Percentiles rank a stretch among this genome's conserved stretches.
Conservation (phyloP, 2,888 invertebrate genomes). For the Nebria salina region DNA sequence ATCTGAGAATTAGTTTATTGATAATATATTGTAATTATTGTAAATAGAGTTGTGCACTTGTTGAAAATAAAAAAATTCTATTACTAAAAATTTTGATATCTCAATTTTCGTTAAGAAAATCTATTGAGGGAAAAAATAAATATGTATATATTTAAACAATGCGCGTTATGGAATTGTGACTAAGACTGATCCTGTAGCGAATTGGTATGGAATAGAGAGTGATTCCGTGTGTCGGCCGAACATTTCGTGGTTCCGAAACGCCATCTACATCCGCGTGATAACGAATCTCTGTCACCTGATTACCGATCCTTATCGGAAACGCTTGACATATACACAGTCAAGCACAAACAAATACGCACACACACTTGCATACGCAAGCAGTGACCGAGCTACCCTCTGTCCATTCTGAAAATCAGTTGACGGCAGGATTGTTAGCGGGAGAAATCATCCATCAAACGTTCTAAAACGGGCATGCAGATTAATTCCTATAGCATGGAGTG, state of each 20-base stretch:
- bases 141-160: too few species aligned
- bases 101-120: too few species aligned
- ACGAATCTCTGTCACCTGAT: slow-evolving; percentile 45
- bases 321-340: slow-evolving; percentile 15
- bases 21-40: too few species aligned
- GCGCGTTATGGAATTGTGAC: background rate
- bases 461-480: slow-evolving; percentile 23
- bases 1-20: too few species aligned
- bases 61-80: too few species aligned
- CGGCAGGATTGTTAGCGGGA: slow-evolving; percentile 38
- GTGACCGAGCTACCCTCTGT: slow-evolving; percentile 5
- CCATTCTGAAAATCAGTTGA: slow-evolving; percentile 35
- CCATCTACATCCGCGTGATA: slow-evolving; percentile 45
- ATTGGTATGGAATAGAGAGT: background rate
- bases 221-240: background rate
- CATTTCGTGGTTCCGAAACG: slow-evolving; percentile 28
- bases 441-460: slow-evolving; percentile 40
- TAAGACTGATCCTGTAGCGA: background rate
- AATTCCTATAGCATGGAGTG: slow-evolving; percentile 21
- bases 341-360: background rate
- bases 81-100: too few species aligned
- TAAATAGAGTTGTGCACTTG: too few species aligned
- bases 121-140: too few species aligned
- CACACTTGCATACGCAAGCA: background rate
- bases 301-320: slow-evolving; percentile 45